A percentile compares a stretch with the other conserved stretches of the same genome.
phyloP scores from a whole-genome alignment of 2,888 invertebrate species.

The Lithophane leautieri region DNA sequence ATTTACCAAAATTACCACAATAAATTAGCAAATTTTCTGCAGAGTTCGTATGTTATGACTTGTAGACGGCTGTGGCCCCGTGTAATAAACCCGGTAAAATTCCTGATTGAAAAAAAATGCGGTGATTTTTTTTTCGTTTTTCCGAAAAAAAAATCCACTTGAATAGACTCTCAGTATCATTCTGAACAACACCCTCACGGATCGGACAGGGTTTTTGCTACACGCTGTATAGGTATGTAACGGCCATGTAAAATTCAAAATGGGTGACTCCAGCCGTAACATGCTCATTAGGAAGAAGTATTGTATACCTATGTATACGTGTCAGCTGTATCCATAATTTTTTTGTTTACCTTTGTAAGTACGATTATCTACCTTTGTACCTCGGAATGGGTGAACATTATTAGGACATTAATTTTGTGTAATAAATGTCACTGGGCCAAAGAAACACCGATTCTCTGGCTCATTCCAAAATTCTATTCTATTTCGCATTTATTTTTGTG shows the following conservation, averaged over 20 bases:
- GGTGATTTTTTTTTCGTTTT: too few species aligned
- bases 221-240: neutral
- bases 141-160: too few species aligned
- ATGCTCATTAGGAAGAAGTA: neutral
- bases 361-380: neutral
- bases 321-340: slow-evolving; percentile 1
- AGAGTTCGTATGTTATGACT: too few species aligned
- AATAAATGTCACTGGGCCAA: neutral
- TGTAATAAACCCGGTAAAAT: too few species aligned
- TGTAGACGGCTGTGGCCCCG: too few species aligned
- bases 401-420: neutral
- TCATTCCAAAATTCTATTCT: neutral
- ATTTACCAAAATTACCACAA: too few species aligned
- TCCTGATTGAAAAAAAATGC: too few species aligned
- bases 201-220: too few species aligned
- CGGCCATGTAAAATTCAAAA: neutral
- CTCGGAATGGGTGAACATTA: neutral
- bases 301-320: neutral
- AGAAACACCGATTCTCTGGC: neutral
- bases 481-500: neutral
- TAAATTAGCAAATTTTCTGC: too few species aligned
- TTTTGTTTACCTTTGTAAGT: slow-evolving; percentile 15
- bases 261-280: neutral
- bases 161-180: too few species aligned
- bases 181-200: too few species aligned